These are phyloP conservation scores for Heterodera carotae DNA, from an alignment of 1,140 invertebrate species.

Conservation along the genomic window DNA sequence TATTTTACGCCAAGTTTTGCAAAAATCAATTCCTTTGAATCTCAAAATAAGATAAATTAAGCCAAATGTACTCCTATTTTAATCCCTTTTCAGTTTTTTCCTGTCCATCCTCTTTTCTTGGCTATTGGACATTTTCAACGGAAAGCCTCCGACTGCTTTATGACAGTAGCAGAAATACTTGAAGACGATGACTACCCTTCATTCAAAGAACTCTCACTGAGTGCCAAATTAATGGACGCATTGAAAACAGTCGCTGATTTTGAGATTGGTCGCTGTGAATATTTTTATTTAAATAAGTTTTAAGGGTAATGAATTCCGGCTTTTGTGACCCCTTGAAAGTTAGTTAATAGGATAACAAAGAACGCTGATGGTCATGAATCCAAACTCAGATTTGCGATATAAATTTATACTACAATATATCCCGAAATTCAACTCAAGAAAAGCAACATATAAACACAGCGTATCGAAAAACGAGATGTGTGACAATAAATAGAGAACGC, in stretches of 20 bases:
- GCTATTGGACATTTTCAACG: not conserved
- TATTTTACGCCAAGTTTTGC: not conserved
- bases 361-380: too few relatives aligned
- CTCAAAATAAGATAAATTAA: too few relatives aligned
- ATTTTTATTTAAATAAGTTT: not conserved
- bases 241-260: slow-evolving; percentile 9
- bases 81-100: slow-evolving; percentile 26
- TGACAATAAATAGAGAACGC: too few relatives aligned
- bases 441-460: too few relatives aligned
- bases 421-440: too few relatives aligned
- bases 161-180: not conserved
- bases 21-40: too few relatives aligned
- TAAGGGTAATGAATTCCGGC: not conserved
- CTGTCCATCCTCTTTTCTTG: slow-evolving; percentile 20
- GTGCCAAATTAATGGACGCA: slow-evolving; percentile 7
- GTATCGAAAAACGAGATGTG: too few relatives aligned
- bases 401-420: too few relatives aligned
- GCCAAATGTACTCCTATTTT: too few relatives aligned
- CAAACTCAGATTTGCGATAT: too few relatives aligned
- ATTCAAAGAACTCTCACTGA: not conserved
- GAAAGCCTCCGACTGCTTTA: slow-evolving; percentile 1
- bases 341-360: too few relatives aligned
- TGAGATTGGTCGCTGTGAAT: not conserved
- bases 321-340: too few relatives aligned
- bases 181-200: not conserved